Conservation (phyloP, 1,140 invertebrate genomes). For the Aricia agestis region DNA sequence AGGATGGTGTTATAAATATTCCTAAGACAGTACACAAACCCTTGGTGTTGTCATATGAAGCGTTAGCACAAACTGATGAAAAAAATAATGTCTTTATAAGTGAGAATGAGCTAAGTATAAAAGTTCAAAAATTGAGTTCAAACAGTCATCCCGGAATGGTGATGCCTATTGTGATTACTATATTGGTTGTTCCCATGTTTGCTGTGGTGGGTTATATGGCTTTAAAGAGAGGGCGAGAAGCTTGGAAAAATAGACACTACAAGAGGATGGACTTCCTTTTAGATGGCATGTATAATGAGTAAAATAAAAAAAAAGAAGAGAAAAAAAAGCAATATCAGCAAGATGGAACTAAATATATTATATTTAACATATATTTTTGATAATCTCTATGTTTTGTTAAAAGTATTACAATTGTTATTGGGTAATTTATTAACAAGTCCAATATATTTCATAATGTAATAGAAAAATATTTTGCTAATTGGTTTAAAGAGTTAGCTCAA, state of each 20-base stretch:
- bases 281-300: conserved; percentile 89
- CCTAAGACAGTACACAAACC: conserved; percentile 33
- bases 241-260: conserved; percentile 86
- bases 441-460: not conserved
- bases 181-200: conserved; percentile 81
- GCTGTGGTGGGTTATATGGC: conserved; percentile 78
- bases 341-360: too few relatives aligned
- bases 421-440: not conserved
- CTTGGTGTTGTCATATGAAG: conserved; percentile 38
- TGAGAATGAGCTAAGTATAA: conserved; percentile 31
- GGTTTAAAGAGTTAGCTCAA: too few relatives aligned
- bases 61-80: conserved; percentile 36
- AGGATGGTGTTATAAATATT: not conserved
- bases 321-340: not conserved
- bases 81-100: conserved; percentile 30
- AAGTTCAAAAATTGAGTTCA: conserved; percentile 32
- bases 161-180: conserved; percentile 80
- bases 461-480: too few relatives aligned
- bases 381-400: not conserved
- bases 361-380: not conserved
- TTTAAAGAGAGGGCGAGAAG: conserved; percentile 81
- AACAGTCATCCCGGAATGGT: conserved; percentile 77
- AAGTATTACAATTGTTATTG: not conserved
- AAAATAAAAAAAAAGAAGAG: conserved; percentile 24
- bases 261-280: conserved; percentile 87